Evolutionary conservation across 2,113 vertebrate species (phyloP).

Genomic region (Rostratula benghalensis): DNA sequence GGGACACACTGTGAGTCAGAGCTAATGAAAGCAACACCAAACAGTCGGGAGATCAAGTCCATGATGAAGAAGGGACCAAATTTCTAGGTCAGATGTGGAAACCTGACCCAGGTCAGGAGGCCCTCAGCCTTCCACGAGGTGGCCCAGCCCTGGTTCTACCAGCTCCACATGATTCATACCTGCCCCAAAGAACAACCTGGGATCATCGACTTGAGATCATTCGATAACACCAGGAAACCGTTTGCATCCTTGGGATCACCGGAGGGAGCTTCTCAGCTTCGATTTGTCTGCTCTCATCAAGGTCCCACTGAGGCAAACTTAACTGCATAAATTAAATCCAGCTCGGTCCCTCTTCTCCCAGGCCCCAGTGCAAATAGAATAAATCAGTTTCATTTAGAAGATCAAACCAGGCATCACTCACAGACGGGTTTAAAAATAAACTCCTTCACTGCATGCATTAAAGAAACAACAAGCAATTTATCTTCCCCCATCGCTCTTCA

Average conservation of each 20-base stretch:
- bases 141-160: not conserved
- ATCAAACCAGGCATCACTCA: constrained; percentile 16
- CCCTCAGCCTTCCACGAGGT: accelerated
- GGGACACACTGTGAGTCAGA: not conserved
- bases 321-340: not conserved
- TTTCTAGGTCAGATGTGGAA: not conserved
- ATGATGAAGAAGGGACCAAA: not conserved
- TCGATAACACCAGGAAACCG: not conserved
- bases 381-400: constrained; percentile 35
- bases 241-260: not conserved
- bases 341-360: not conserved
- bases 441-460: not conserved
- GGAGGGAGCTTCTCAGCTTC: not conserved
- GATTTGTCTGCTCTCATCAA: not conserved
- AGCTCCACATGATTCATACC: accelerated
- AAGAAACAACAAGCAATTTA: constrained; percentile 14
- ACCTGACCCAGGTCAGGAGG: not conserved
- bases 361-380: constrained; percentile 8
- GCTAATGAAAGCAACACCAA: not conserved
- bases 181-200: not conserved
- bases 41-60: not conserved
- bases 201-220: accelerated
- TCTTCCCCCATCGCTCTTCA: not conserved
- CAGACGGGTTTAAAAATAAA: constrained; percentile 26
- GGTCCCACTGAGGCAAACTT: not conserved